Evolutionary conservation across 2,888 invertebrate species (phyloP), one percentile per base, ranked within the genome.

Genomic region (Tachina lurida): DNA sequence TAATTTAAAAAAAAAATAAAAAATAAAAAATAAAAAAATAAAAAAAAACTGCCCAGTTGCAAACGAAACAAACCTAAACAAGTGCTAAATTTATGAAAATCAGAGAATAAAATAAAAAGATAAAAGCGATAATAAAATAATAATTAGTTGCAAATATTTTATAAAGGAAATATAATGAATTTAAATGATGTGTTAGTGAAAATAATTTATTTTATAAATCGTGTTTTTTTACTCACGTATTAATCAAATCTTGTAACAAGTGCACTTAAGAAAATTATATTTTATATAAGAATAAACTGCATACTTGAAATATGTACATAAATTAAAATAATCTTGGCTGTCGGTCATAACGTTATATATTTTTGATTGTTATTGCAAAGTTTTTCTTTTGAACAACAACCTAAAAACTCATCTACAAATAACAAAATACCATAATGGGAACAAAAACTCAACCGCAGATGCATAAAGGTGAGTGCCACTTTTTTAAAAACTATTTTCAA

Each of bases 381-480:
- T 19, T 47, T 31, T 12, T 19, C 10, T 43, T 56, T 39, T 19
- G 43, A 19, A 74, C 54, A 10, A 19, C 41, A 41, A 56, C 41
- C 58, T 70, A 58, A 12, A 62, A 56, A 17, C 31, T 45, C 49
- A n/a, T 47, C 47, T 19, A 65, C 45, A 52, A n/a, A 39, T 8
- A 45, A 22, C n/a, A 68, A 43, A 73, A 67, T 41, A 80, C 15
- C 91, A 91, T 88, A 89, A 91, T 91, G 91, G 91, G 91, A 89
- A 91, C 89, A 90, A 91, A 91, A 90, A 91, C 91, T 87, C 90
- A 91, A 87, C 92, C 92, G 52, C 91, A 92, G 88, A 85, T 89
- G 88, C 87, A 89, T 82, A 91, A 89, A 89, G 92, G 91, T 91
- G 45, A 90, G 91, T 88, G 5, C 22, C 17, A 31, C 19, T 41